Conservation (phyloP, 2,113 vertebrate species). For the Bettongia penicillata region DNA sequence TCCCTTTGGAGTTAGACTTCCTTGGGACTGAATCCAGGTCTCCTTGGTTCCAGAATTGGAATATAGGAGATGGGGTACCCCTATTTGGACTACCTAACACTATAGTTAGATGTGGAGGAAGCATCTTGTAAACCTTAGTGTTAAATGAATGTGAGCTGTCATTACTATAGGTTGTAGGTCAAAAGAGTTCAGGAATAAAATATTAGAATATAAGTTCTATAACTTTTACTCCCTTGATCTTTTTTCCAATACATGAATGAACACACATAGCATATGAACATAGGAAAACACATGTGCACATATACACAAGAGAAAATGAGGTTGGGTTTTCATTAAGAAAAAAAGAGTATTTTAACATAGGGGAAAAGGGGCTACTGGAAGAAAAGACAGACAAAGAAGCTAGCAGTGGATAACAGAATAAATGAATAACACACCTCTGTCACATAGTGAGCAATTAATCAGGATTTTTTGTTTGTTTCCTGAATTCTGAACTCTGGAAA, state of each 20-base stretch:
- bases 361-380: slow-evolving; percentile 39
- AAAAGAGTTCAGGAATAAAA: background rate
- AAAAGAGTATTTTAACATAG: background rate
- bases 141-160: background rate
- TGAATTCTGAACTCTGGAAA: background rate
- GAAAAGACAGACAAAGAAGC: slow-evolving; percentile 11
- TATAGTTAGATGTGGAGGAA: background rate
- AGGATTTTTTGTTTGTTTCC: background rate
- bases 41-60: background rate
- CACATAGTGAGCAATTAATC: background rate
- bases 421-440: background rate
- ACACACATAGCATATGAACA: background rate
- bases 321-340: background rate
- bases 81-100: background rate
- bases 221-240: background rate
- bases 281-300: background rate
- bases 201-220: background rate
- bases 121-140: background rate
- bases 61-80: background rate
- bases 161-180: background rate
- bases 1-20: background rate
- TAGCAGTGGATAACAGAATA: background rate
- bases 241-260: background rate
- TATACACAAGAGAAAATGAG: background rate
- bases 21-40: background rate